A percentile compares a stretch with the other conserved stretches of the same genome.
phyloP scores from a whole-genome alignment of 2,797 vertebrate species.

The Sitta carolinensis region DNA sequence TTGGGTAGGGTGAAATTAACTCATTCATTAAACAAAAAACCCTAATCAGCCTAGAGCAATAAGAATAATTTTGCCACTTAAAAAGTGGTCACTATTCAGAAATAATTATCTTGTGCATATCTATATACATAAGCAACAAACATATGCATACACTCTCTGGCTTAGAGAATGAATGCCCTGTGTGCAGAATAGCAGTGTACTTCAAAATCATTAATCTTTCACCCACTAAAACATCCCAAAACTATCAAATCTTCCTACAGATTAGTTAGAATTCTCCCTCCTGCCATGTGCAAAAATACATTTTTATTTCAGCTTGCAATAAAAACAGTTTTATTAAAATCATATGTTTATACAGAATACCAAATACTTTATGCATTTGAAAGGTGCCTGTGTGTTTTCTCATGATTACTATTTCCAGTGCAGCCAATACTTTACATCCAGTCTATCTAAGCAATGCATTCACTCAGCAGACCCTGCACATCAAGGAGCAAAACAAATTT shows the following conservation, averaged over 20 bases:
- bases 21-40: neutral
- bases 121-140: neutral
- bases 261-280: conserved; percentile 36
- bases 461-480: neutral
- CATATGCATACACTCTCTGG: neutral
- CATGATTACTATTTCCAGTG: neutral
- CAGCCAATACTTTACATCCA: neutral
- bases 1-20: neutral
- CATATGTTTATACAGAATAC: conserved; percentile 2
- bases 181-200: neutral
- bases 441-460: neutral
- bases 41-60: neutral
- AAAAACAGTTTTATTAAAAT: conserved; percentile 65
- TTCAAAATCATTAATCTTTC: conserved; percentile 57
- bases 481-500: neutral
- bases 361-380: neutral
- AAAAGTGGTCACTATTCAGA: neutral
- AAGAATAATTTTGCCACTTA: neutral
- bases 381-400: neutral
- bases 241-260: conserved; percentile 9
- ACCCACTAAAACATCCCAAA: conserved; percentile 39
- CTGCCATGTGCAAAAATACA: conserved; percentile 35
- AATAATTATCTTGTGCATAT: neutral
- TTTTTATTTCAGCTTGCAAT: conserved; percentile 50
- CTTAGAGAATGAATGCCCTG: neutral